phyloP scores from a whole-genome alignment of 2,797 vertebrate genomes.

The Hylomyscus alleni region DNA sequence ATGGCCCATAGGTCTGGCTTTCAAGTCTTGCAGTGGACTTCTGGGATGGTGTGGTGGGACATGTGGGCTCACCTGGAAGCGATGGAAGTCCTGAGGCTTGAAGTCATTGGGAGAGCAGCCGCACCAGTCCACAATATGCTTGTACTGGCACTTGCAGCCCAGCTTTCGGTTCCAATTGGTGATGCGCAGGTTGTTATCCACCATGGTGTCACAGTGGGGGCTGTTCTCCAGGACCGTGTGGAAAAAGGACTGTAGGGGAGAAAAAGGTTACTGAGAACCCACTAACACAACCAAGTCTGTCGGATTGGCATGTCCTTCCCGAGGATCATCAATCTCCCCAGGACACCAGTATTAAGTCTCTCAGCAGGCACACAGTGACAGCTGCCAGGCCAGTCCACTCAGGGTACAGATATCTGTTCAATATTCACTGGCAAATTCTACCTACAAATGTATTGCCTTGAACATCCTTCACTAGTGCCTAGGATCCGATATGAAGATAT shows the following conservation, averaged over 20 bases:
- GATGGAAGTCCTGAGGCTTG: constrained; percentile 95
- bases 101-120: constrained; percentile 99
- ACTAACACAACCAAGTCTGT: too few relatives aligned
- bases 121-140: constrained; percentile 99
- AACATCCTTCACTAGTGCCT: not conserved
- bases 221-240: constrained; percentile 99
- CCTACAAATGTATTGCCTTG: not conserved
- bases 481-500: not conserved
- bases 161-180: constrained; percentile 99
- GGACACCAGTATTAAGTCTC: not conserved
- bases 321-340: not conserved
- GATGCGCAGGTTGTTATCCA: constrained; percentile 98
- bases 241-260: constrained; percentile 97
- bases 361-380: not conserved
- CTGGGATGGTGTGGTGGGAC: not conserved
- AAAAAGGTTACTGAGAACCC: constrained; percentile 72
- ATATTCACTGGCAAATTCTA: not conserved
- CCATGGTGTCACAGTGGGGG: constrained; percentile 95
- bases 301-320: not conserved
- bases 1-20: accelerated
- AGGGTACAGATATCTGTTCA: not conserved
- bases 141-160: constrained; percentile 99
- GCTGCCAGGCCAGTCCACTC: not conserved
- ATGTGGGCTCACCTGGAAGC: constrained; percentile 93
- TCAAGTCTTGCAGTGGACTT: not conserved